A percentile compares a stretch with the other conserved stretches of the same genome.
These are phyloP conservation scores for Parazoanthus darwini DNA, from an alignment of 92 coral and sea anemone species.

Conservation along the genomic window DNA sequence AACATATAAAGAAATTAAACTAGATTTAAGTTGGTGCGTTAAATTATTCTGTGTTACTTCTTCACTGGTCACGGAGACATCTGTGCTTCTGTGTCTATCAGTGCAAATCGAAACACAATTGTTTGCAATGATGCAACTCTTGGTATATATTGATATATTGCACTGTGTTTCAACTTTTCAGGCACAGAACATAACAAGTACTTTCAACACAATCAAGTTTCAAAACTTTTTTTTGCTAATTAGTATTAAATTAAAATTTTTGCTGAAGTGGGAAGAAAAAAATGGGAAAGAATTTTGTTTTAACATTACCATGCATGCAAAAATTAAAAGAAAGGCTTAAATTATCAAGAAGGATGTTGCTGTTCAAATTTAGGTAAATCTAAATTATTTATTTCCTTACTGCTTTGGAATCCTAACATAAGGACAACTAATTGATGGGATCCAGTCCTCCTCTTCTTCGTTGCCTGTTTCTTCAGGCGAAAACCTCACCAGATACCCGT, in stretches of 20 bases:
- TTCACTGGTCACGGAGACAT: neutral
- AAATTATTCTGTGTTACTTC: neutral
- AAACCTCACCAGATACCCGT: conserved; percentile 49
- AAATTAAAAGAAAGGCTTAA: neutral
- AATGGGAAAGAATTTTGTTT: neutral
- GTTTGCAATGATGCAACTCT: neutral
- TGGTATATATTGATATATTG: neutral
- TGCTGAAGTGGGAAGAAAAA: neutral
- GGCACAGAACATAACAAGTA: neutral
- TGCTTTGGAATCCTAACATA: neutral
- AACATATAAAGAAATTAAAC: neutral
- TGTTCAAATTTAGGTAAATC: neutral
- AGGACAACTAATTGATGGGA: neutral
- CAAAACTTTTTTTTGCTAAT: neutral
- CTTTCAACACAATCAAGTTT: neutral
- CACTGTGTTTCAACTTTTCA: neutral
- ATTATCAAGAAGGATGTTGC: neutral
- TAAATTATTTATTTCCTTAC: neutral
- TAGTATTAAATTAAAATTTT: neutral
- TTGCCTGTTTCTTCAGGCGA: conserved; percentile 31
- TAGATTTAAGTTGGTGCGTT: neutral
- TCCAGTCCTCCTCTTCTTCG: neutral
- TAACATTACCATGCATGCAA: neutral
- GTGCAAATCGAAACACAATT: neutral
- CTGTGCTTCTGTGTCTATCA: neutral